Evolutionary conservation across 2,888 invertebrate species (phyloP), one percentile per base, ranked within the genome.

Genomic region (Drosophila pullipes): DNA sequence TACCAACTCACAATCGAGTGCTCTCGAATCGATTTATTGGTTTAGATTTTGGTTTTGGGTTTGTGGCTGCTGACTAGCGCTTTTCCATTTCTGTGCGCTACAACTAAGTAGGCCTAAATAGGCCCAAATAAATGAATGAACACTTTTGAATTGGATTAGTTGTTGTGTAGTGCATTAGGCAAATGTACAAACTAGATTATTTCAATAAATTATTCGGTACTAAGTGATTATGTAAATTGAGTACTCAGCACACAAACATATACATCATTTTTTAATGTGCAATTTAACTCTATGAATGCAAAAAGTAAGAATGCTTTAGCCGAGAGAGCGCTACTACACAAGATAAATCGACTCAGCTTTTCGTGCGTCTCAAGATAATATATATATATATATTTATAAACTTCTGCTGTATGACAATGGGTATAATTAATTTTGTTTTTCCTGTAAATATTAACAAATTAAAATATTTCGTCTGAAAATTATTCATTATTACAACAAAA

Each of bases 61-160:
- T 71, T 33, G 31, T 41, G 66, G 63, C 65, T 60, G 69, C 69
- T 47, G 25, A 16, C 54, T 67, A 74, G 69, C 58, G 68, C 68
- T 77, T 74, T 68, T 47, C 44, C 57, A 37, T 76, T 75, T 60
- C 49, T 37, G 31, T 59, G 37, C 25, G 52, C 57, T 31, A 62
- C 49, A 39, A 62, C 68, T 62, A 69, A 68, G 71, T 76, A 35
- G 35, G 41, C 41, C 41, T 89, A 89, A 87, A 85, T 90, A 81
- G 75, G 66, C 49, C 63, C 63, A 73, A 71, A 82, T 76, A 85
- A 90, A 90, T 81, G 88, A 70, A 69, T 59, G 70, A 73, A 74
- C 80, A 74, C 59, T 61, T 72, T 70, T 59, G 55, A 54, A 68
- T 63, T 28, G 50, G 49, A 69, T 22, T 39, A n/a, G 54, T 52